Evolutionary conservation across 1,140 invertebrate genomes (phyloP).

Genomic region (Bombus terrestris): DNA sequence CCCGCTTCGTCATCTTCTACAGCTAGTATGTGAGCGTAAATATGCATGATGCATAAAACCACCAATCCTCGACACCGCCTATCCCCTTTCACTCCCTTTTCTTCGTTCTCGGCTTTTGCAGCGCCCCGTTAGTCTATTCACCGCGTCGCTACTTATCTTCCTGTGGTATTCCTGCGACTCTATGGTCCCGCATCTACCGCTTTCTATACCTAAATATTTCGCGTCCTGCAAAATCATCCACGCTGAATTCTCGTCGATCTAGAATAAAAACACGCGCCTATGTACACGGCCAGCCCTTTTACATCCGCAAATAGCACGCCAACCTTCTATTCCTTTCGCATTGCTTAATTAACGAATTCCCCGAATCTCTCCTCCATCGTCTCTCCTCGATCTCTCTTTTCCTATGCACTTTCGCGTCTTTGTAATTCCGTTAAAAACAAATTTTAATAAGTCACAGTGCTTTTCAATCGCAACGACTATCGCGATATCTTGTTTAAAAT

Average conservation of each 20-base stretch:
- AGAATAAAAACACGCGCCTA: conserved; percentile 14
- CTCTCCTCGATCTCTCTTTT: background rate
- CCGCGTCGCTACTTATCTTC: conserved; percentile 61
- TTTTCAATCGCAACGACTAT: background rate
- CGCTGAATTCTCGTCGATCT: conserved; percentile 28
- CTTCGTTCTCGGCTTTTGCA: conserved; percentile 1
- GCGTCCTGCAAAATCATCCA: conserved; percentile 42
- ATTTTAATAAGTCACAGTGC: too few species aligned
- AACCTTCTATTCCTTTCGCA: background rate
- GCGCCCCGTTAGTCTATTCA: conserved; percentile 70
- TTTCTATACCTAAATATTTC: conserved; percentile 43
- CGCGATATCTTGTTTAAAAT: background rate
- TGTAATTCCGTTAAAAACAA: background rate
- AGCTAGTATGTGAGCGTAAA: conserved; percentile 68
- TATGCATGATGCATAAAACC: conserved; percentile 68
- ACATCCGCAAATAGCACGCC: background rate
- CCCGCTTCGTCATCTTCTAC: conserved; percentile 33
- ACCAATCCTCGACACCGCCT: conserved; percentile 48
- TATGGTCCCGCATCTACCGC: conserved; percentile 13
- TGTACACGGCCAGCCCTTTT: background rate
- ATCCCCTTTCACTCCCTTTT: conserved; percentile 6
- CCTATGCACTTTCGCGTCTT: background rate
- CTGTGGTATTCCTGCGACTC: conserved; percentile 50
- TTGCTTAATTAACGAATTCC: conserved; percentile 36
- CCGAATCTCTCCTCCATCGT: background rate